Base-by-base conservation (phyloP, 2,113 vertebrate species). In the Pelusios castaneus region DNA sequence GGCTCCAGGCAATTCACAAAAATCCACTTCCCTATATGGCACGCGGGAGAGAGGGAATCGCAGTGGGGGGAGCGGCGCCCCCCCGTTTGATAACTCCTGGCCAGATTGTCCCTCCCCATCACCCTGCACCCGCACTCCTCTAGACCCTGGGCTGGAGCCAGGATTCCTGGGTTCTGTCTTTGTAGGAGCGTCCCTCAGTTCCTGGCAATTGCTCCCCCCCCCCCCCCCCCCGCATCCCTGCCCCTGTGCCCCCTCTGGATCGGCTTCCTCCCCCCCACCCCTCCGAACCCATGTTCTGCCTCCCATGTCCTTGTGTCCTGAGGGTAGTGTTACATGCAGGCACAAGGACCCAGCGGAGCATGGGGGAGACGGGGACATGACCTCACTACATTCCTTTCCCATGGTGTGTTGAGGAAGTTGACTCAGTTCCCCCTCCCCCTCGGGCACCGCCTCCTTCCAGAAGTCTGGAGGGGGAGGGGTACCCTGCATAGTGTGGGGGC, bases 401-500 rank as follows among this genome's bases (percentile, higher is more conserved):
- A 80, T 89, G 85, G 89, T 81, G 80, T 89, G 85, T 49, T 55
- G 54, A 87, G 82, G 89, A 93, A 93, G 87, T 89, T 29, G 91
- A 82, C 54, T 87, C 86, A 80, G 60, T 55, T 31, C n/a, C 54
- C 75, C 58, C 51, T 45, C 25, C n/a, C 63, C 87, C 84, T 52
- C 70, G 34, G 70, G 55, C 78, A 43, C 29, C 41, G 41, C 73
- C 34, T 13, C 31, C 51, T 43, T 34, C 14, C 60, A 31, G 60
- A 31, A 97, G 90, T 94, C 96, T 96, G 96, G 97, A 96, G 91
- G 96, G 97, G 80, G 97, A 96, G 47, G 97, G 96, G 84, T 95
- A 97, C 92, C 95, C 94, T 83, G 92, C 92, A 95, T 75, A 95
- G 54, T 90, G 97, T 95, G 29, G 95, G 96, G 73, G 84, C 95